Percentiles rank a stretch among this genome's conserved stretches.
Conservation (phyloP, 2,888 invertebrate genomes). For the Cryptophagus acutangulus region DNA sequence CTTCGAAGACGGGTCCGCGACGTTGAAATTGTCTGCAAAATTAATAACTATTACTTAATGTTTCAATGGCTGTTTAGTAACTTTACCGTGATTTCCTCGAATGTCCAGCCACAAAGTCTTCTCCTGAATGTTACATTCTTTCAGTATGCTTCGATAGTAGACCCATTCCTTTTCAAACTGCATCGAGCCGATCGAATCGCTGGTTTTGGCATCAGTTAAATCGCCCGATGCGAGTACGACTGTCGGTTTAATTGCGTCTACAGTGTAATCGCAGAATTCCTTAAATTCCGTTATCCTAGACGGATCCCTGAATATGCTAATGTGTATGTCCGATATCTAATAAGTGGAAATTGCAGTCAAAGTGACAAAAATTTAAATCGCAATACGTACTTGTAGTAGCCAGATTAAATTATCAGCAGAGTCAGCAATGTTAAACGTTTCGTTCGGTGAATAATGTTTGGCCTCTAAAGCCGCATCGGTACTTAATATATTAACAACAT, state of each 20-base stretch:
- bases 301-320: slow-evolving; percentile 77
- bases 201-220: slow-evolving; percentile 80
- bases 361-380: background rate
- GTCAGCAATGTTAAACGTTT: slow-evolving; percentile 53
- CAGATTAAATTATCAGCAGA: slow-evolving; percentile 61
- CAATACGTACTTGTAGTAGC: slow-evolving; percentile 66
- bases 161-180: slow-evolving; percentile 82
- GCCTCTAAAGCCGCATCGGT: slow-evolving; percentile 48
- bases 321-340: slow-evolving; percentile 84
- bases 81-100: slow-evolving; percentile 83
- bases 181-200: slow-evolving; percentile 71
- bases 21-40: slow-evolving; percentile 82
- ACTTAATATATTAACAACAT: slow-evolving; percentile 63
- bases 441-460: slow-evolving; percentile 25
- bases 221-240: slow-evolving; percentile 84
- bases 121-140: slow-evolving; percentile 60
- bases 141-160: slow-evolving; percentile 66
- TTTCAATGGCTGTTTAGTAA: background rate
- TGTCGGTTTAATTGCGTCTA: slow-evolving; percentile 66
- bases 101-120: slow-evolving; percentile 83
- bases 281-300: slow-evolving; percentile 69
- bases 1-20: slow-evolving; percentile 60
- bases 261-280: slow-evolving; percentile 72
- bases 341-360: slow-evolving; percentile 31
- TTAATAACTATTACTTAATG: background rate